Evolutionary conservation across 2,888 invertebrate genomes (phyloP), one percentile per base, ranked within the genome.

Genomic region (Cryptocephalus primarius): DNA sequence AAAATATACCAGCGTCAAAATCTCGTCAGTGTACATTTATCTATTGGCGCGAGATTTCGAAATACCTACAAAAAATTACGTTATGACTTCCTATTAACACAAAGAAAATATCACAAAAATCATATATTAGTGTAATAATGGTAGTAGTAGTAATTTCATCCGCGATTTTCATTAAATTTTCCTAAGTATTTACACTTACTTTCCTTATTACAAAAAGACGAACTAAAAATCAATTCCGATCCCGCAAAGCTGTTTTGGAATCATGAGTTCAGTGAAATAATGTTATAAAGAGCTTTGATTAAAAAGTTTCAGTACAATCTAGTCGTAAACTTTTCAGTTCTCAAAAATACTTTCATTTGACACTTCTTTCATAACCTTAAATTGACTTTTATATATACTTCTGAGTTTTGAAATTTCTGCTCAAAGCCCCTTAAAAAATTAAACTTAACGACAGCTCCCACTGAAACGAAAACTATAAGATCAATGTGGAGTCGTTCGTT

Each of bases 171-270:
- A 22, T 22, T 22, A 22, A 22, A 22, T 52, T 62, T 56, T 55
- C 56, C 60, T 60, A 61, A 55, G 52, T 64, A 64, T 64, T 59
- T 64, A 64, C 63, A 63, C 57, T 58, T 49, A 62, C 54, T 57
- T 60, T 57, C 48, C 32, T 46, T 22, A 49, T 49, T 55, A 51
- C 51, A 54, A 55, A 55, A 52, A 56, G 55, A 59, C 59, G 44
- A 58, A 55, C 57, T 52, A 53, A 22, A 22, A 22, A 22, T 22
- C 22, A 22, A 22, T 22, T 22, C 22, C 22, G 22, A 22, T 22
- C 22, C 22, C 22, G 6, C 22, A 22, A 22, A 4, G 22, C 22
- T 22, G 22, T 22, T 22, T 57, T 51, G 54, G 55, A 56, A 56
- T 56, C 43, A 60, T 56, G 57, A 57, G 50, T 56, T 59, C 56